Percentiles rank a stretch among this genome's conserved stretches.
Evolutionary conservation across 2,113 vertebrate species (phyloP).

Genomic region (Suncus etruscus): DNA sequence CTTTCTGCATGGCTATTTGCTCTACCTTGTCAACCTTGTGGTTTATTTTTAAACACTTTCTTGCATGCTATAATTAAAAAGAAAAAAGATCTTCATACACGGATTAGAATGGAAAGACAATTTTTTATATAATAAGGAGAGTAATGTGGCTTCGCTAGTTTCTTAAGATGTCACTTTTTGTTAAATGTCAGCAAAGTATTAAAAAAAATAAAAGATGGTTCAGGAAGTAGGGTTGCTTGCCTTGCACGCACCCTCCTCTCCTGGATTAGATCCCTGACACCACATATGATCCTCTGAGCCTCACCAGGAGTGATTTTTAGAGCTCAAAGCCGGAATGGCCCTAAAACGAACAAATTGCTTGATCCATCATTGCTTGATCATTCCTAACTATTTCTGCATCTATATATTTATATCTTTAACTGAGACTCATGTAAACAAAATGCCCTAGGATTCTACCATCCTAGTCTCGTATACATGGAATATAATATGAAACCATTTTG

Average conservation of each 20-base stretch:
- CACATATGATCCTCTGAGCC: too few relatives aligned
- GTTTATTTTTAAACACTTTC: conserved; percentile 43
- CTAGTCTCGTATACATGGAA: conserved; percentile 35
- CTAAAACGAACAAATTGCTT: too few relatives aligned
- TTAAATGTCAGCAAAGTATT: too few relatives aligned
- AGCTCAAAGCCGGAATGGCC: too few relatives aligned
- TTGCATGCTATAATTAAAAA: conserved; percentile 36
- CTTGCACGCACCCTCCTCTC: too few relatives aligned
- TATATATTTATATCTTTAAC: neutral
- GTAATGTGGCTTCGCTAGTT: neutral
- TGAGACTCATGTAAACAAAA: conserved; percentile 29
- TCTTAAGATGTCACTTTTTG: neutral
- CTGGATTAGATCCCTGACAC: too few relatives aligned
- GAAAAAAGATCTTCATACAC: conserved; percentile 10
- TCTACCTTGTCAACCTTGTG: conserved; percentile 40
- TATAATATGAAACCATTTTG: conserved; percentile 35
- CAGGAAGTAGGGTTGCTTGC: too few relatives aligned
- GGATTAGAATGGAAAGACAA: conserved; percentile 54
- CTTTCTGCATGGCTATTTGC: conserved; percentile 38
- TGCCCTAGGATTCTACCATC: neutral
- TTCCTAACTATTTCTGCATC: conserved; percentile 14
- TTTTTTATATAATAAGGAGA: conserved; percentile 24
- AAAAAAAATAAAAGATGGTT: too few relatives aligned
- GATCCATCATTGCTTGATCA: neutral
- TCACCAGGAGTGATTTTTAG: too few relatives aligned